Percentiles rank a stretch among this genome's conserved stretches.
Conservation (phyloP, 2,888 invertebrate species). For the Ormyrus thymus region DNA sequence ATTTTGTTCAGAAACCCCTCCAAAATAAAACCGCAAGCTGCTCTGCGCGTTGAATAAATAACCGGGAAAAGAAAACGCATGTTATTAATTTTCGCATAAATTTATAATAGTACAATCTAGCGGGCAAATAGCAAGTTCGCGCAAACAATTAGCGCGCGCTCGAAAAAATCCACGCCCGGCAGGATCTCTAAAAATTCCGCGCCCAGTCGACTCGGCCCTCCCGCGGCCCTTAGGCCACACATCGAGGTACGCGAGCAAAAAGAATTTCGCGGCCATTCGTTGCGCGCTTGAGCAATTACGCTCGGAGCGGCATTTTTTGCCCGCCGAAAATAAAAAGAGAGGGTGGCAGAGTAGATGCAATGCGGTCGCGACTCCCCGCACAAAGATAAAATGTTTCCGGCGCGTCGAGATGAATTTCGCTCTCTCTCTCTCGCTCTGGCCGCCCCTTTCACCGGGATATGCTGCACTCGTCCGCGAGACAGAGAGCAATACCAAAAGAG, state of each 20-base stretch:
- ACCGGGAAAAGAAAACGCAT: no score
- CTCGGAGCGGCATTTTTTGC: conserved; percentile 38
- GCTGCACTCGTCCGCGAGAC: neutral
- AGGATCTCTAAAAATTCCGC: conserved; percentile 4
- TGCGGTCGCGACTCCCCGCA: conserved; percentile 1
- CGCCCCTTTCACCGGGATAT: neutral
- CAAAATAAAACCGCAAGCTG: no score
- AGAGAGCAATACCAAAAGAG: neutral
- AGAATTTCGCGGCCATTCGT: conserved; percentile 44
- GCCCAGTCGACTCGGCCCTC: neutral
- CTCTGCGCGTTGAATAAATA: no score
- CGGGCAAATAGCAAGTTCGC: neutral
- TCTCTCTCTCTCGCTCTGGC: neutral
- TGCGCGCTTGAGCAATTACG: conserved; percentile 49
- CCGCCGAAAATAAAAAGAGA: neutral
- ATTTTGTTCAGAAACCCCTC: no score
- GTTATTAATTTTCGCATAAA: no score
- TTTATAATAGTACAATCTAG: no score
- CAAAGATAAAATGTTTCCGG: conserved; percentile 48
- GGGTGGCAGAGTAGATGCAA: neutral
- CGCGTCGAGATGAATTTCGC: conserved; percentile 43
- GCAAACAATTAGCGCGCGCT: neutral
- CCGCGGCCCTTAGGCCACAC: neutral
- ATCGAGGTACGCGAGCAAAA: neutral
- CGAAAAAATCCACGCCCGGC: neutral